Base-by-base conservation (phyloP, 2,113 vertebrate genomes). In the Zapus hudsonius region DNA sequence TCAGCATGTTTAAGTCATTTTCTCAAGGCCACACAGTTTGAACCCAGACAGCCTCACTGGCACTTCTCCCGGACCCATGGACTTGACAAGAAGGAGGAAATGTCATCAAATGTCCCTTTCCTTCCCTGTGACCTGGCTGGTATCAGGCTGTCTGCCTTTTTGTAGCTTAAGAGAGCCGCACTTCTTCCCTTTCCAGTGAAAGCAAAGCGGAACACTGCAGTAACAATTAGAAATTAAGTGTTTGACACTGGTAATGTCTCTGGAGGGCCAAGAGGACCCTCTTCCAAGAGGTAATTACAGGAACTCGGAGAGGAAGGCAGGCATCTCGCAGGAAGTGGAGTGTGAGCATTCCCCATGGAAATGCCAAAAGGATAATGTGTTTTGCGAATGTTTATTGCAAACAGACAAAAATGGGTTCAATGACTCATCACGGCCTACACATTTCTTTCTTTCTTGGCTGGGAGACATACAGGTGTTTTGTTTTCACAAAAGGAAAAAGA, bases 281-380 rank as follows among this genome's bases (percentile, higher is more conserved):
- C 57, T 81, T 84, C 87, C 69, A 38, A 89, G 63, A 93, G 73
- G 81, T 91, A 91, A 96, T 91, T 93, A 64, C 25, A 42, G 70
- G 52, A 96, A 75, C 36, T 61, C 61, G 61, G 72, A 47, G 72
- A 92, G 82, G 74, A n/a, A 33, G 52, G 81, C 52, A 95, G 72
- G 47, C 75, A 63, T 85, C 94, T 90, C 5, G 0, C 84, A 79
- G 82, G 90, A 94, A 92, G 94, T 61, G 70, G 89, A 79, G 11
- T 81, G 69, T 61, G 69, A 96, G 61, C 78, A 75, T 76, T 89
- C 57, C 76, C 79, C 67, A 87, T 2, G 0, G 89, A 94, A 94
- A 93, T 95, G 89, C 94, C 95, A 95, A 88, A 95, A 96, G 91
- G 91, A 96, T 92, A 94, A 93, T 89, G 78, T 94, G 84, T 94